Conservation (phyloP, 2,888 invertebrate genomes). For the Cataglyphis albicans region DNA sequence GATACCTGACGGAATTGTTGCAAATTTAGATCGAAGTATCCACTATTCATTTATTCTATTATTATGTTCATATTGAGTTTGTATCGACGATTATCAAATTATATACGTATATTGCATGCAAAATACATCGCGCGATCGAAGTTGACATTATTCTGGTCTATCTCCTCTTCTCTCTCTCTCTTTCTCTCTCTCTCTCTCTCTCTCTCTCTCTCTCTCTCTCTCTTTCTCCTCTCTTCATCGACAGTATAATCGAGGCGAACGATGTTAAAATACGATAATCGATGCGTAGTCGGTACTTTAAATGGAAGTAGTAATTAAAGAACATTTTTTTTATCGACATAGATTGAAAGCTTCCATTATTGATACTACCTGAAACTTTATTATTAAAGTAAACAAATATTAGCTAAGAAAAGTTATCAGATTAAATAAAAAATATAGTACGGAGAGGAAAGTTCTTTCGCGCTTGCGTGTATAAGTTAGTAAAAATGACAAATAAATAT, state of each 20-base stretch:
- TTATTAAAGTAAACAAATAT: background rate
- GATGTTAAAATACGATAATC: background rate
- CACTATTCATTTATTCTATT: conserved; percentile 23
- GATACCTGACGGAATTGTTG: conserved; percentile 36
- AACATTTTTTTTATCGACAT: background rate
- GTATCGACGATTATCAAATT: conserved; percentile 24
- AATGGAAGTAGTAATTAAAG: background rate
- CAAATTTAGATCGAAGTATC: conserved; percentile 39
- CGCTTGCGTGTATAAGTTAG: background rate
- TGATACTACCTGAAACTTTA: background rate
- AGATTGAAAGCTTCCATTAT: background rate
- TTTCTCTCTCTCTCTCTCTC: background rate
- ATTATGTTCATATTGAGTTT: conserved; percentile 27
- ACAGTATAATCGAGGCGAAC: background rate
- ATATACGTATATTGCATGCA: background rate
- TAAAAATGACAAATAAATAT: conserved; percentile 6
- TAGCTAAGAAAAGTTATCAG: background rate
- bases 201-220: background rate
- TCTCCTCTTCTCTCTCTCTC: background rate
- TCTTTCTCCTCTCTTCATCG: background rate
- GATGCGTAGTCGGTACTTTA: background rate
- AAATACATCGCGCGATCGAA: conserved; percentile 26
- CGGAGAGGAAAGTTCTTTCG: background rate
- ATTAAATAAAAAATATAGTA: background rate
- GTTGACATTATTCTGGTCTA: conserved; percentile 21